Conservation (phyloP, 2,797 vertebrate genomes). For the Remorina albescens region DNA sequence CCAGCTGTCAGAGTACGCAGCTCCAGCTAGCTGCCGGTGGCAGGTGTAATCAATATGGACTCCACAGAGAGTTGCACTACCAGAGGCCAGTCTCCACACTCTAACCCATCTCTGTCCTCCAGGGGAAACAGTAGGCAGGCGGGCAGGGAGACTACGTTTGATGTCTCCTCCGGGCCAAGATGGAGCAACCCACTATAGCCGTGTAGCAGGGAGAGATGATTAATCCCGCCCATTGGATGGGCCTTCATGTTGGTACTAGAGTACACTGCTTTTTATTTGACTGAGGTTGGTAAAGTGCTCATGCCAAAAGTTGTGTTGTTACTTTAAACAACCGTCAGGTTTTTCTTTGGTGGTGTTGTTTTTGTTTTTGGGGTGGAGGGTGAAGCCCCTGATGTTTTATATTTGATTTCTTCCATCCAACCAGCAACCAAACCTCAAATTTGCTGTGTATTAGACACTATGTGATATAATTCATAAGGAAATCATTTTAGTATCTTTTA, state of each 20-base stretch:
- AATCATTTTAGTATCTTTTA: neutral
- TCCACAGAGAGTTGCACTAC: slow-evolving; percentile 82
- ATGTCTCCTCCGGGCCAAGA: slow-evolving; percentile 76
- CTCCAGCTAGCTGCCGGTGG: slow-evolving; percentile 78
- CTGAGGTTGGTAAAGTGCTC: slow-evolving; percentile 22
- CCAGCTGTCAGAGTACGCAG: slow-evolving; percentile 79
- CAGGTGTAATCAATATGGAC: slow-evolving; percentile 84
- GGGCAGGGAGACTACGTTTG: slow-evolving; percentile 72
- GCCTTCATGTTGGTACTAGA: slow-evolving; percentile 66
- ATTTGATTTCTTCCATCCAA: neutral
- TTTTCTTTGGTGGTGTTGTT: no score
- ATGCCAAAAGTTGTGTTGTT: slow-evolving; percentile 17
- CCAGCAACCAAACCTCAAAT: neutral
- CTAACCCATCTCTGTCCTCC: slow-evolving; percentile 77
- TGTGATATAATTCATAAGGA: neutral
- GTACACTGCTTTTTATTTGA: slow-evolving; percentile 38
- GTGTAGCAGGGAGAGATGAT: slow-evolving; percentile 66
- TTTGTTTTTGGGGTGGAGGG: no score
- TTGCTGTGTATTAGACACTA: neutral
- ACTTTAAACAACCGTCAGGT: slow-evolving; percentile 9
- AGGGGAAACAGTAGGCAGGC: slow-evolving; percentile 75
- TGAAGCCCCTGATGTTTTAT: no score
- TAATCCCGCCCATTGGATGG: slow-evolving; percentile 72
- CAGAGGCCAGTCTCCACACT: slow-evolving; percentile 80
- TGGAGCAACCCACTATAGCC: slow-evolving; percentile 62